Conservation (phyloP, 2,113 vertebrate species). For the Apaloderma vittatum region DNA sequence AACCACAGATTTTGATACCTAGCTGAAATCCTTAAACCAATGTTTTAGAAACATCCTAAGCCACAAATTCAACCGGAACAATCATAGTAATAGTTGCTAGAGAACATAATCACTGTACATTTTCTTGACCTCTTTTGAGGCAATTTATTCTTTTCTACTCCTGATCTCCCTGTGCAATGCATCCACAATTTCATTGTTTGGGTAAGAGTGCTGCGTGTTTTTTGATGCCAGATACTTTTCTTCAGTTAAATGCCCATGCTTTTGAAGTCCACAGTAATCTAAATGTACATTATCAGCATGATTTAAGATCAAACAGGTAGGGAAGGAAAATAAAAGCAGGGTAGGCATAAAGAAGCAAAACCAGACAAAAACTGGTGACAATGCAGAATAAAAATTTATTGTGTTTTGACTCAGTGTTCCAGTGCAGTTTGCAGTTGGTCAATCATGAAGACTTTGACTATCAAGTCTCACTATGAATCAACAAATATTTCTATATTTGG, state of each 20-base stretch:
- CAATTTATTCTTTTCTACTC: background rate
- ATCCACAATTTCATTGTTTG: background rate
- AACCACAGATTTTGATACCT: background rate
- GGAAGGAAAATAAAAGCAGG: background rate
- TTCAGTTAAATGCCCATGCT: background rate
- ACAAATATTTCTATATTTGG: background rate
- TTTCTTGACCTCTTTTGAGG: background rate
- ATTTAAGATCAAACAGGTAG: background rate
- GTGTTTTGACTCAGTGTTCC: background rate
- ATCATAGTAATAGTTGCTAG: background rate
- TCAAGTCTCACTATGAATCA: background rate
- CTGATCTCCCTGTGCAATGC: background rate
- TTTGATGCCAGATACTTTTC: background rate
- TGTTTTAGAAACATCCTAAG: background rate
- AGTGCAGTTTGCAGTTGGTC: background rate
- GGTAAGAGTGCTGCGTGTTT: background rate
- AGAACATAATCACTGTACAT: rapidly evolving
- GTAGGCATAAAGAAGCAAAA: background rate
- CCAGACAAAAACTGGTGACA: background rate
- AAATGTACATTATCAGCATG: background rate
- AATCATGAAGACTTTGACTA: background rate
- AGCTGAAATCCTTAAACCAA: background rate
- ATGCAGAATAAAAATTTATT: background rate
- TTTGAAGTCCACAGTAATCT: background rate
- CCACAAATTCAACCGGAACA: background rate